Conservation (phyloP, 2,797 vertebrate genomes). For the Lagodon rhomboides region DNA sequence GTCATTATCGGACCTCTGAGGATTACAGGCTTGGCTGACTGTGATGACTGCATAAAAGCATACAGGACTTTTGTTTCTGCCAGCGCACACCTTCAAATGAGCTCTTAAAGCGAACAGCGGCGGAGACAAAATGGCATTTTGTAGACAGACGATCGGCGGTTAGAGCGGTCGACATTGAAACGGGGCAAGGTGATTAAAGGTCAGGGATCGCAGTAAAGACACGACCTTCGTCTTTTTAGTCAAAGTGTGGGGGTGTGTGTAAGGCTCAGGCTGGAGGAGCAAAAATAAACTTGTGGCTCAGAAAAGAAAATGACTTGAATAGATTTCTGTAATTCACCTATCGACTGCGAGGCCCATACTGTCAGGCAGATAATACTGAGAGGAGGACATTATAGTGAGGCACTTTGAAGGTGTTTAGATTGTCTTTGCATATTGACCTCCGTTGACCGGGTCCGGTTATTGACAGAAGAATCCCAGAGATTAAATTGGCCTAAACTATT, state of each 20-base stretch:
- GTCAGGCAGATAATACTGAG: slow-evolving; percentile 58
- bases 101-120: slow-evolving; percentile 77
- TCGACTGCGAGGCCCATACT: slow-evolving; percentile 57
- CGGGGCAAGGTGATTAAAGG: slow-evolving; percentile 41
- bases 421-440: slow-evolving; percentile 81
- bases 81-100: slow-evolving; percentile 80
- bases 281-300: slow-evolving; percentile 49
- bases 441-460: slow-evolving; percentile 72
- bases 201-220: slow-evolving; percentile 42
- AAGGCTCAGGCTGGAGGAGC: not conserved
- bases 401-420: slow-evolving; percentile 76
- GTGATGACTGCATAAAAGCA: slow-evolving; percentile 89
- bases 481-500: slow-evolving; percentile 80
- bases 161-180: not conserved
- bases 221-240: slow-evolving; percentile 38
- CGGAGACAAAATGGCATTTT: slow-evolving; percentile 73
- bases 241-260: not conserved
- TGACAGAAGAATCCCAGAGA: slow-evolving; percentile 81
- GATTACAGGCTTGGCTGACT: slow-evolving; percentile 89
- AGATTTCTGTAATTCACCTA: slow-evolving; percentile 70
- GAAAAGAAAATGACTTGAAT: slow-evolving; percentile 47
- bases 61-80: slow-evolving; percentile 87
- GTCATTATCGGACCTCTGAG: slow-evolving; percentile 89
- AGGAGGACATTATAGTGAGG: slow-evolving; percentile 63
- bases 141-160: slow-evolving; percentile 35